Percentiles rank a stretch among this genome's conserved stretches.
These are phyloP conservation scores for Pseudolaguvia tuberculata DNA, from an alignment of 2,113 vertebrate genomes.

Conservation along the genomic window DNA sequence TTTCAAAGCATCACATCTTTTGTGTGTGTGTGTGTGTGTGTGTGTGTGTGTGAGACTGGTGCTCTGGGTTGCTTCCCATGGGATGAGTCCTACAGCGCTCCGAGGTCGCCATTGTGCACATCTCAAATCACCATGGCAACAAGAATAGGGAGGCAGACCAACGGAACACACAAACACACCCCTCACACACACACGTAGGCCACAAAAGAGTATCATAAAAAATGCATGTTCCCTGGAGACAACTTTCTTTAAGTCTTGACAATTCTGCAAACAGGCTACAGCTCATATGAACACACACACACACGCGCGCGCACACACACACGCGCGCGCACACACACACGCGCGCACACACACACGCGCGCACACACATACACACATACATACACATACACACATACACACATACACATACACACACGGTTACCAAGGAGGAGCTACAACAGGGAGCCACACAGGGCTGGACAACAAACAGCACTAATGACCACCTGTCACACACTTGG, in stretches of 20 bases:
- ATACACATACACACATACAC: too few species aligned
- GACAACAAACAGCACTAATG: constrained; percentile 22
- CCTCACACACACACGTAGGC: constrained; percentile 27
- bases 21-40: neutral
- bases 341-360: too few species aligned
- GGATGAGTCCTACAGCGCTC: constrained; percentile 60
- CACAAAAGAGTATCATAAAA: constrained; percentile 53
- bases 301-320: too few species aligned
- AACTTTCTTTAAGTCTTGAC: constrained; percentile 42
- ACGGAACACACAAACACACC: constrained; percentile 29
- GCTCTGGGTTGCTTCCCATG: constrained; percentile 49
- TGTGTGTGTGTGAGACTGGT: constrained; percentile 21
- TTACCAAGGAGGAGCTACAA: constrained; percentile 36
- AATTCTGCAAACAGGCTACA: constrained; percentile 55
- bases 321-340: too few species aligned
- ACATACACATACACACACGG: constrained; percentile 32
- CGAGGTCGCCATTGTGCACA: constrained; percentile 54
- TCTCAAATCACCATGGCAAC: constrained; percentile 76
- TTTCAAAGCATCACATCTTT: constrained; percentile 48
- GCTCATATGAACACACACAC: neutral
- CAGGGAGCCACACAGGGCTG: constrained; percentile 36
- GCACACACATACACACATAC: too few species aligned
- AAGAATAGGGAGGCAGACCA: constrained; percentile 58
- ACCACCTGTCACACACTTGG: constrained; percentile 30
- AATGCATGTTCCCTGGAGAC: constrained; percentile 53